Base-by-base conservation (phyloP, 2,797 vertebrate genomes). In the Botia almorhae region DNA sequence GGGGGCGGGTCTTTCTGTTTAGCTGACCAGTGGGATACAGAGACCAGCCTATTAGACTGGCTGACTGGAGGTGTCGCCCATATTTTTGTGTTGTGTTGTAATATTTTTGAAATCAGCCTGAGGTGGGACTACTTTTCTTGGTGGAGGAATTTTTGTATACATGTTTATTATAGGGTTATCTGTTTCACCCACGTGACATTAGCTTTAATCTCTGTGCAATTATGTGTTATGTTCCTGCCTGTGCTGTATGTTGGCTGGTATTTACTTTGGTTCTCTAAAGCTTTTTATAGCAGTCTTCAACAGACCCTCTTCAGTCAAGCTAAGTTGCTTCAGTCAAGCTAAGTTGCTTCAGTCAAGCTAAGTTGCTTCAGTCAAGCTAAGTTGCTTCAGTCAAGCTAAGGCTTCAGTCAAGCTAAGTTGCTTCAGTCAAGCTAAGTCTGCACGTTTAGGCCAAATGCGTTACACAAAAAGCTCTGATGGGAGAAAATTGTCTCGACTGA, bases 391-490 rank as follows among this genome's bases (percentile, higher is more conserved):
- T 26, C 23, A 26, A 26, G 23, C 23, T 26, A 26, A 26, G 23
- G 23, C 23, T 26, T 26, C 23, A 26, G 23, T 26, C 23, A 26
- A 26, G 23, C 23, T 26, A 26, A 43, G 39, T 43, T 43, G 39
- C 39, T 43, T 43, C 39, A 33, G 39, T 43, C 8, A 10, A 43
- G 39, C 8, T 43, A 86, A 87, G 85, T 90, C 81, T 83, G 23
- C 17, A 48, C 74, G 67, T 86, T 89, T 75, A 87, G 82, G 83
- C 80, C 78, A 89, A 88, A 88, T 89, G 82, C 81, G 85, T 85
- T 85, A 86, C 85, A 85, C 72, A 86, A 83, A 81, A 70, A 74
- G 39, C 64, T 70, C 71, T 81, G 80, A 82, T 78, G 64, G 74
- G 36, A 77, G 16, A 81, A 65, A 63, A 69, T 46, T 33, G 51